Evolutionary conservation across 2,888 invertebrate species (phyloP), one percentile per base, ranked within the genome.

Genomic region (Gymnoscelis rufifasciata): DNA sequence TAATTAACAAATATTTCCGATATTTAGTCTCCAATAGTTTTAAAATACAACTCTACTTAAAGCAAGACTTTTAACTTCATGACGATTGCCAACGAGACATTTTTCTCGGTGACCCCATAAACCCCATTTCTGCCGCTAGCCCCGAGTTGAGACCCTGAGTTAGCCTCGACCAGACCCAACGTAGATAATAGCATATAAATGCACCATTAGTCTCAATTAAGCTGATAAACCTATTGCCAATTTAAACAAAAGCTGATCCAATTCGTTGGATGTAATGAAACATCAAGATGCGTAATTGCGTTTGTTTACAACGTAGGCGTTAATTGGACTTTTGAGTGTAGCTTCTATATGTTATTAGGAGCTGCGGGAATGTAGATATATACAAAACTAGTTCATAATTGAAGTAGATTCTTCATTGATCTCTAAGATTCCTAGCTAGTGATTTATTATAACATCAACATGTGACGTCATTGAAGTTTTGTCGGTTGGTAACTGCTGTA

Each of bases 401-500:
- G 42, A 48, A 48, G 40, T 49, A 39, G 39, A 43, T 48, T 37
- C 31, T 49, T 44, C 36, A 44, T 40, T 43, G 47, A 46, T 38
- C 38, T 47, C 28, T 14, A 41, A 15, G 26, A 47, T 44, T 38
- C 48, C 39, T 47, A 43, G 51, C 45, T 29, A 43, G 43, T 47
- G 37, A 42, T 52, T 38, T 52, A 48, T 46, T 33, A 52, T 43
- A 47, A 58, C 59, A 50, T 19, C 45, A 65, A 58, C 59, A 59
- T 55, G 68, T 78, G 78, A 81, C 83, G 82, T 81, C 73, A 71
- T 57, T 51, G 47, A 68, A 72, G n/a, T n/a, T n/a, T n/a, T n/a
- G n/a, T n/a, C n/a, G n/a, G n/a, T n/a, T n/a, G n/a, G n/a, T n/a
- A n/a, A n/a, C n/a, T n/a, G n/a, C n/a, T n/a, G n/a, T n/a, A n/a